Percentiles rank a stretch among this genome's conserved stretches.
Evolutionary conservation across 2,888 invertebrate species (phyloP).

Genomic region (Platynereis dumerilii): DNA sequence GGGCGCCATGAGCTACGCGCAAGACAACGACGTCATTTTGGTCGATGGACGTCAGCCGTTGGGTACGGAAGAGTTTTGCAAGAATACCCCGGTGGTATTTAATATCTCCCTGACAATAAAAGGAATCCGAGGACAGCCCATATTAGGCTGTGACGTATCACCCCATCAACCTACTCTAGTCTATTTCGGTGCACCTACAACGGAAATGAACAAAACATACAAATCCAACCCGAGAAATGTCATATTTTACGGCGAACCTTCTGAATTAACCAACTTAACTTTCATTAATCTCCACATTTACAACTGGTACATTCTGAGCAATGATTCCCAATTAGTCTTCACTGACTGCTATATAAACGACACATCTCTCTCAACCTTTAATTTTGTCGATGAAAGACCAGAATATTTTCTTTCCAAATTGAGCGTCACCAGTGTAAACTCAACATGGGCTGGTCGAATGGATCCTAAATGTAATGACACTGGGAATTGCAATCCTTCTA

Average conservation of each 20-base stretch:
- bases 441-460: conserved; percentile 19
- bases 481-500: conserved; percentile 13
- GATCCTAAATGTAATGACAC: conserved; percentile 20
- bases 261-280: conserved; percentile 8
- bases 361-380: conserved; percentile 9
- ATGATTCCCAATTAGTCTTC: conserved; percentile 12
- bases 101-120: conserved; percentile 20
- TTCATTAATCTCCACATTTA: conserved; percentile 16
- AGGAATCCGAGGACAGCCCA: conserved; percentile 19
- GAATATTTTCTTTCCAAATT: not conserved
- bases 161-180: conserved; percentile 13
- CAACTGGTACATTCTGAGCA: conserved; percentile 8
- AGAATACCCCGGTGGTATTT: conserved; percentile 15
- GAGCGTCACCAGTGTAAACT: not conserved
- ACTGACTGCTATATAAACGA: conserved; percentile 13
- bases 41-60: conserved; percentile 8
- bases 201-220: too few relatives aligned
- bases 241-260: not conserved
- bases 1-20: conserved; percentile 12
- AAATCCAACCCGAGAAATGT: not conserved
- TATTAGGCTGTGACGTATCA: conserved; percentile 16
- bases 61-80: conserved; percentile 16
- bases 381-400: not conserved
- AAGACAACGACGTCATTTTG: conserved; percentile 15
- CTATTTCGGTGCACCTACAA: conserved; percentile 4